A percentile compares a stretch with the other conserved stretches of the same genome.
phyloP scores from a whole-genome alignment of 2,888 invertebrate species.

The Leptopterna dolabrata region DNA sequence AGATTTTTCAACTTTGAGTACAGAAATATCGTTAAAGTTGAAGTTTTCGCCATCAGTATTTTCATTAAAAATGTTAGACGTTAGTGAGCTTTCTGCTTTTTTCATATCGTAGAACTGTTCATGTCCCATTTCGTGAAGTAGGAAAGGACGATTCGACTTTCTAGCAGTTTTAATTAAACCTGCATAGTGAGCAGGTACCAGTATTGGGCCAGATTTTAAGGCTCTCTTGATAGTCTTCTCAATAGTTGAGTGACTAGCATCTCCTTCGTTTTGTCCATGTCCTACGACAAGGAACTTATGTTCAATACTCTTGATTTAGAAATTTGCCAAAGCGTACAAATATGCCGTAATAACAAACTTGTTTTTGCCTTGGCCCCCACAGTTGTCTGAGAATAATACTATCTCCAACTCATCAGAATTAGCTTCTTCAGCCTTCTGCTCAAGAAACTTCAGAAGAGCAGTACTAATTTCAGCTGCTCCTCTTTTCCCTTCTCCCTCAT shows the following conservation, averaged over 20 bases:
- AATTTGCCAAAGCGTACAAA: slow-evolving; percentile 8
- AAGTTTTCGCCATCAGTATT: slow-evolving; percentile 6
- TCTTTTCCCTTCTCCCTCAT: slow-evolving; percentile 59
- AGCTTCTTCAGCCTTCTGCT: not conserved
- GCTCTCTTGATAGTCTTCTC: not conserved
- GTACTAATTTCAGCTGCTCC: slow-evolving; percentile 55
- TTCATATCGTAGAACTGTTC: not conserved
- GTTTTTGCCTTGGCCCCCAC: not conserved
- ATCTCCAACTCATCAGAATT: slow-evolving; percentile 16
- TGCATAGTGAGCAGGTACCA: not conserved
- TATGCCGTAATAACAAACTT: not conserved
- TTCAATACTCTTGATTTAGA: not conserved
- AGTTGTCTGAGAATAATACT: slow-evolving; percentile 5
- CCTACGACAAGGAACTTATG: not conserved
- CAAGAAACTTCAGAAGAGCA: slow-evolving; percentile 41
- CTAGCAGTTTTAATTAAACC: not conserved
- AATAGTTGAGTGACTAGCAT: not conserved
- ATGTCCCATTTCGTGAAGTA: not conserved
- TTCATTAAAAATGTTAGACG: not conserved
- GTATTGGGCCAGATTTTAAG: slow-evolving; percentile 1
- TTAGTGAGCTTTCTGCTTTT: not conserved
- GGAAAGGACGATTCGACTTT: not conserved
- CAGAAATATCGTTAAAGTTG: slow-evolving; percentile 27
- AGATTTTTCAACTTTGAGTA: not conserved
- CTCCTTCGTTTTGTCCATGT: not conserved